phyloP scores from a whole-genome alignment of 2,113 vertebrate species.

The Herpetotheres cachinnans region DNA sequence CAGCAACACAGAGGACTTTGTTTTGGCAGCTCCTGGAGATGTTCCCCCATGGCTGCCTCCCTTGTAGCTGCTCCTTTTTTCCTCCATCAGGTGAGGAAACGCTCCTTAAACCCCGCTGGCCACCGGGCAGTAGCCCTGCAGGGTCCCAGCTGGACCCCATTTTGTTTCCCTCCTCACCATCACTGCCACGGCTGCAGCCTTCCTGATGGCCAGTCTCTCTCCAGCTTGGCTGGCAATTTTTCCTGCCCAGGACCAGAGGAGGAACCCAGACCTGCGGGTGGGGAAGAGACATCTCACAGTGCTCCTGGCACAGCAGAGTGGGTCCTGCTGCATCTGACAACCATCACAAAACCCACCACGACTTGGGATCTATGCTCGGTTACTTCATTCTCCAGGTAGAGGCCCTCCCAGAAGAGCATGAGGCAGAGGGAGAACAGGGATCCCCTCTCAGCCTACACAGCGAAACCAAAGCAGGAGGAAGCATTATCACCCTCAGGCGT shows the following conservation, averaged over 20 bases:
- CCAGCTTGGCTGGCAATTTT: not conserved
- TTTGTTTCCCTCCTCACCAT: not conserved
- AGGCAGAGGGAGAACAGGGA: not conserved
- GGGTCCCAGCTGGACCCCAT: not conserved
- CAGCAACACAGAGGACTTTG: not conserved
- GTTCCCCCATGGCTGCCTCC: not conserved
- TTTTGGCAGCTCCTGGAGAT: not conserved
- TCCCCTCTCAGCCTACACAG: not conserved
- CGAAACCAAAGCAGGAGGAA: fast-evolving
- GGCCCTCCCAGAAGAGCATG: not conserved
- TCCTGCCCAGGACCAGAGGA: not conserved
- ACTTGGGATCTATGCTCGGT: not conserved
- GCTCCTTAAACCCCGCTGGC: too few relatives aligned
- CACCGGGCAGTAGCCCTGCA: fast-evolving
- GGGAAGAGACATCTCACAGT: not conserved
- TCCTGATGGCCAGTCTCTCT: not conserved
- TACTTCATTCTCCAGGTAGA: not conserved
- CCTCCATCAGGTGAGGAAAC: not conserved
- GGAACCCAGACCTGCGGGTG: not conserved
- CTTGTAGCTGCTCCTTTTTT: not conserved
- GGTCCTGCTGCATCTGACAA: not conserved
- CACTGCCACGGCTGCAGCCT: not conserved
- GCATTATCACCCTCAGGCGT: fast-evolving
- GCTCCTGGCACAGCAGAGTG: not conserved
- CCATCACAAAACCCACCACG: not conserved